These are phyloP conservation scores for Eucriotettix oculatus DNA, from an alignment of 2,888 invertebrate genomes.

Conservation along the genomic window DNA sequence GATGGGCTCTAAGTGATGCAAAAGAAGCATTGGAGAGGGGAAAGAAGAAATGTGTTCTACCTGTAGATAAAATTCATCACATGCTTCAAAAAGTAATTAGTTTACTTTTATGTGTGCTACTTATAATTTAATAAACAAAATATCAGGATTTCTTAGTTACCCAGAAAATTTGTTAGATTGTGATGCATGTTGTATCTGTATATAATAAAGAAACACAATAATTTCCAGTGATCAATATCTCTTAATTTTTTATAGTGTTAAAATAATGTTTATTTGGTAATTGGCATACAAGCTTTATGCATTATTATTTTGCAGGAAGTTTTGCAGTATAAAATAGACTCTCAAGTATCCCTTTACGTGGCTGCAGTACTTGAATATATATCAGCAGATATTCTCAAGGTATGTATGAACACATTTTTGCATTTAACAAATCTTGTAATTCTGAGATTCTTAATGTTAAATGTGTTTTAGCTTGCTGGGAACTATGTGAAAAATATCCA, in stretches of 20 bases:
- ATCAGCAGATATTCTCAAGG: conserved; percentile 84
- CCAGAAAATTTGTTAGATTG: too few relatives aligned
- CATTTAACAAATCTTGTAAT: background rate
- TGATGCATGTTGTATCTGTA: too few relatives aligned
- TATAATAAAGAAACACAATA: too few relatives aligned
- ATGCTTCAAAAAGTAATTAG: conserved; percentile 55
- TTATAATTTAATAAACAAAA: too few relatives aligned
- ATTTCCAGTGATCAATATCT: too few relatives aligned
- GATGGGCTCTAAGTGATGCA: conserved; percentile 84
- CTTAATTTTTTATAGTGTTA: too few relatives aligned
- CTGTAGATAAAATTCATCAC: conserved; percentile 79
- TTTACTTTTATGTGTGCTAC: too few relatives aligned
- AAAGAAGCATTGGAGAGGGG: conserved; percentile 65
- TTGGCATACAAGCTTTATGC: background rate
- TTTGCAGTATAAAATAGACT: conserved; percentile 70
- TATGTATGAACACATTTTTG: conserved; percentile 19
- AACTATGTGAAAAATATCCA: conserved; percentile 96
- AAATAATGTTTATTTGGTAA: too few relatives aligned
- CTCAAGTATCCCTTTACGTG: conserved; percentile 75
- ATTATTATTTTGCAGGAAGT: conserved; percentile 47
- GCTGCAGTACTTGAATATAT: conserved; percentile 91
- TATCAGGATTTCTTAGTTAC: too few relatives aligned
- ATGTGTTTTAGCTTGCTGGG: conserved; percentile 56
- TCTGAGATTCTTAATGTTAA: background rate
- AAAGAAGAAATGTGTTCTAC: conserved; percentile 56